Evolutionary conservation across 2,797 vertebrate species (phyloP).

Genomic region (Poeciliopsis paucimaculata): DNA sequence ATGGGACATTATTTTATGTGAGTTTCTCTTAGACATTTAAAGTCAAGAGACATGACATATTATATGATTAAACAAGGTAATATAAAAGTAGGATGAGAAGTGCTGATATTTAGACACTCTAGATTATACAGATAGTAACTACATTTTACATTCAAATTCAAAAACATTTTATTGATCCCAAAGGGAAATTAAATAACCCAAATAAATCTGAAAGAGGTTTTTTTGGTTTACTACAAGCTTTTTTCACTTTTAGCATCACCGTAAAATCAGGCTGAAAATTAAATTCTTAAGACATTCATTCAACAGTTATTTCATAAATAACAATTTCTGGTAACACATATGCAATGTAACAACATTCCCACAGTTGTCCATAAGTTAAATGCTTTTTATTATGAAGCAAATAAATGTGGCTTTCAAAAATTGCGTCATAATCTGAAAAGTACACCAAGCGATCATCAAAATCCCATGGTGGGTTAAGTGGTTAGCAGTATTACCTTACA

Average conservation of each 20-base stretch:
- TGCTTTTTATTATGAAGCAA: neutral
- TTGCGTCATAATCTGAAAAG: slow-evolving; percentile 2
- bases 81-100: slow-evolving; percentile 32
- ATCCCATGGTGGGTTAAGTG: neutral
- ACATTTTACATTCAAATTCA: too few species aligned
- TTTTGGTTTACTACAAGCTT: slow-evolving; percentile 20
- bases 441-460: neutral
- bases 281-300: neutral
- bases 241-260: neutral
- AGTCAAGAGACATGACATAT: slow-evolving; percentile 20
- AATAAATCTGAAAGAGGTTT: too few species aligned
- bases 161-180: too few species aligned
- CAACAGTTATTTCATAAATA: neutral
- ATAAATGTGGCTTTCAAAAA: neutral
- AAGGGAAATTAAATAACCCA: too few species aligned
- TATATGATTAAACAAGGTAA: slow-evolving; percentile 48
- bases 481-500: neutral
- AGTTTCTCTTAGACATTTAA: neutral
- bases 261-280: slow-evolving; percentile 13
- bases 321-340: neutral
- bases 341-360: neutral
- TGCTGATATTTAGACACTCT: slow-evolving; percentile 43
- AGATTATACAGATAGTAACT: slow-evolving; percentile 16
- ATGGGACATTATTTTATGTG: neutral
- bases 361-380: neutral